These are phyloP conservation scores for Aleiodes testaceus DNA, from an alignment of 2,888 invertebrate species.

Conservation along the genomic window DNA sequence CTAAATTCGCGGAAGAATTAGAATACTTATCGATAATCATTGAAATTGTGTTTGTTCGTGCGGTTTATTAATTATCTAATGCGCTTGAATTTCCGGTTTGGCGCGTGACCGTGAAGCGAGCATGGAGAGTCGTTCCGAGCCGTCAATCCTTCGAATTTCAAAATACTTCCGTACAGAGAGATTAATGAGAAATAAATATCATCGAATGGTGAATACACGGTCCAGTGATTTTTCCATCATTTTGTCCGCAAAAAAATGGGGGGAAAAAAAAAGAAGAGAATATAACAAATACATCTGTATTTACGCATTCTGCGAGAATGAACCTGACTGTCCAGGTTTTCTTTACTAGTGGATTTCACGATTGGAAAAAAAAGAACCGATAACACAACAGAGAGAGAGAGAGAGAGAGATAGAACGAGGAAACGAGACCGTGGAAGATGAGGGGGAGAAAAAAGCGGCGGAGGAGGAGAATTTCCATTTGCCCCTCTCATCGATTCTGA, in stretches of 20 bases:
- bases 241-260: conserved; percentile 5
- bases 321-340: conserved; percentile 7
- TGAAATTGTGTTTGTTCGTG: too few relatives aligned
- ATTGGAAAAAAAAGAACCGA: conserved; percentile 52
- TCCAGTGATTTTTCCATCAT: neutral
- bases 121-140: too few relatives aligned
- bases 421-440: conserved; percentile 23
- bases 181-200: neutral
- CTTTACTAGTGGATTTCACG: conserved; percentile 49
- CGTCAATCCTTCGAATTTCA: too few relatives aligned
- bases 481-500: conserved; percentile 56
- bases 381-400: conserved; percentile 12
- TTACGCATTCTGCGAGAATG: conserved; percentile 14
- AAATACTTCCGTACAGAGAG: too few relatives aligned
- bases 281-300: conserved; percentile 12
- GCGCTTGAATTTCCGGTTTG: too few relatives aligned
- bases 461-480: conserved; percentile 43
- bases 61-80: too few relatives aligned
- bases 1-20: too few relatives aligned
- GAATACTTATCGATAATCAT: too few relatives aligned
- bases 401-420: neutral
- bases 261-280: too few relatives aligned
- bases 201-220: neutral
- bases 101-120: too few relatives aligned
- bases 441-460: conserved; percentile 12